Percentiles rank a stretch among this genome's conserved stretches.
These are phyloP conservation scores for Drosophila crucigera DNA, from an alignment of 2,888 invertebrate species.

Conservation along the genomic window DNA sequence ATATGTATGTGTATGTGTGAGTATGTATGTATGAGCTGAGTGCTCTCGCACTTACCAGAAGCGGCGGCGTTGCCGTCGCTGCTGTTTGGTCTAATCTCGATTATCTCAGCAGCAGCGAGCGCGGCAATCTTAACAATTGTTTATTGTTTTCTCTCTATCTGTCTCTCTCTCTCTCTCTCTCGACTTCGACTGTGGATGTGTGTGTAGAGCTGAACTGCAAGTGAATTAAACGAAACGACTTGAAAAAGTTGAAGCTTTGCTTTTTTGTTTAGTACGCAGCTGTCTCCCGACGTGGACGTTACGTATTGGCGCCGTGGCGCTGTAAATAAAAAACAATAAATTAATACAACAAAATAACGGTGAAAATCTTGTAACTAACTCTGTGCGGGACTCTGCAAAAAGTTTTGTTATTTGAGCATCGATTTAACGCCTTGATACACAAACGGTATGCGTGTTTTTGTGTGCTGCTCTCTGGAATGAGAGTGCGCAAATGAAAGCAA, in stretches of 20 bases:
- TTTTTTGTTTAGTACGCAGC: conserved; percentile 74
- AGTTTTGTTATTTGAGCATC: conserved; percentile 26
- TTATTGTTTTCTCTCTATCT: conserved; percentile 50
- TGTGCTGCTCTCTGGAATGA: conserved; percentile 26
- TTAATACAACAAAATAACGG: conserved; percentile 46
- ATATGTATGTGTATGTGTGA: neutral
- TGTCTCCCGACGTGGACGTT: conserved; percentile 73
- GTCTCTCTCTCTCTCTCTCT: conserved; percentile 1
- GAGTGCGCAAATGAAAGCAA: conserved; percentile 60
- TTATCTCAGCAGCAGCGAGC: conserved; percentile 51
- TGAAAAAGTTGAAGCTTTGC: conserved; percentile 72
- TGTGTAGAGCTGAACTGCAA: conserved; percentile 57
- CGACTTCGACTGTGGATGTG: conserved; percentile 4
- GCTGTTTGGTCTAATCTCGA: conserved; percentile 54
- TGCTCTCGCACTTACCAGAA: conserved; percentile 43
- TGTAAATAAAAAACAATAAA: conserved; percentile 23
- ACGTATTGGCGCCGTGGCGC: conserved; percentile 69
- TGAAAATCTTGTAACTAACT: conserved; percentile 68
- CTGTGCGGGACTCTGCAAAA: conserved; percentile 38
- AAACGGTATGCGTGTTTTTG: conserved; percentile 59
- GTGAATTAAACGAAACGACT: conserved; percentile 78
- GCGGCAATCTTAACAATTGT: conserved; percentile 72
- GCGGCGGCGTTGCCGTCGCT: conserved; percentile 17
- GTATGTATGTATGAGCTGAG: conserved; percentile 7
- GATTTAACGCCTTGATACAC: conserved; percentile 61